phyloP scores from a whole-genome alignment of 2,888 invertebrate species.

The Yponomeuta malinellus region DNA sequence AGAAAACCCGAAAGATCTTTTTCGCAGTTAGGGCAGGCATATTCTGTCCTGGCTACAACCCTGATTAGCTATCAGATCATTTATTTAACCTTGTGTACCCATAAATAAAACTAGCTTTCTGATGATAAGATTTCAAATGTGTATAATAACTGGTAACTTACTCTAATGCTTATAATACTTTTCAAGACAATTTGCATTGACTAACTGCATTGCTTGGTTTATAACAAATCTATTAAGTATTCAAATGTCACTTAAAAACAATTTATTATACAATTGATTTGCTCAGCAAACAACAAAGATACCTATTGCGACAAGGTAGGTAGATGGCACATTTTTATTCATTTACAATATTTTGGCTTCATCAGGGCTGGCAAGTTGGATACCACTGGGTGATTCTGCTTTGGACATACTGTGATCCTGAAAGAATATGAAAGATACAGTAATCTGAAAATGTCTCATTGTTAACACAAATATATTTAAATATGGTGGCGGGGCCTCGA shows the following conservation, averaged over 20 bases:
- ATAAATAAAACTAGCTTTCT: neutral
- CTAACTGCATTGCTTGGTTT: neutral
- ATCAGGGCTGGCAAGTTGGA: slow-evolving; percentile 75
- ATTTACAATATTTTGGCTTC: slow-evolving; percentile 61
- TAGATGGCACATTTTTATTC: neutral
- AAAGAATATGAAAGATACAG: slow-evolving; percentile 37
- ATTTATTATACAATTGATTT: slow-evolving; percentile 8
- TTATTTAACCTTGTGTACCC: no score
- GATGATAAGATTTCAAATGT: neutral
- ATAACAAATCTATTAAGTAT: neutral
- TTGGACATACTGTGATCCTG: slow-evolving; percentile 83
- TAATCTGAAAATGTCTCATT: neutral
- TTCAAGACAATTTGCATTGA: slow-evolving; percentile 11
- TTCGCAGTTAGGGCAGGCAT: no score
- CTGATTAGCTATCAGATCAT: no score
- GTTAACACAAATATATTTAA: neutral
- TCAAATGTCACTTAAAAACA: neutral
- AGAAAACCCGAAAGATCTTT: no score
- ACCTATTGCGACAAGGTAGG: neutral
- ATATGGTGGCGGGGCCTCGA: neutral
- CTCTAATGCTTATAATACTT: slow-evolving; percentile 7
- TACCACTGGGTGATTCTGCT: slow-evolving; percentile 78
- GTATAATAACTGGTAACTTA: neutral
- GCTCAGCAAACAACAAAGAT: slow-evolving; percentile 10
- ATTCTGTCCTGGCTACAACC: no score